Percentiles rank a stretch among this genome's conserved stretches.
Conservation (phyloP, 2,888 invertebrate species). For the Agrilus biguttatus region DNA sequence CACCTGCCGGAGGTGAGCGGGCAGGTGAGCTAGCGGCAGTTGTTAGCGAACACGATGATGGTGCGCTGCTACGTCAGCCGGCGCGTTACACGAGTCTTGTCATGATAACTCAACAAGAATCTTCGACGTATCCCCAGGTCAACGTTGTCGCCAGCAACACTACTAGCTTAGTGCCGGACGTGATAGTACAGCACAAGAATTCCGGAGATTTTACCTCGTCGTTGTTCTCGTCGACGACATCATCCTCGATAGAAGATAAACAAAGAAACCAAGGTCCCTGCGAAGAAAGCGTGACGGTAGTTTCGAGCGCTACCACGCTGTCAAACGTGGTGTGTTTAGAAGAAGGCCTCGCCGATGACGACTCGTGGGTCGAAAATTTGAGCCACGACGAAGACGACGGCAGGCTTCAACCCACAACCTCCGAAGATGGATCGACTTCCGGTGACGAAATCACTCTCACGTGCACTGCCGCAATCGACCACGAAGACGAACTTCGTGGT, state of each 20-base stretch:
- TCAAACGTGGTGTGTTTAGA: conserved; percentile 62
- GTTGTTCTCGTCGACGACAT: conserved; percentile 21
- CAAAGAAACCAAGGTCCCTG: conserved; percentile 17
- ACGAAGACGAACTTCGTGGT: conserved; percentile 70
- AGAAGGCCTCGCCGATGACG: conserved; percentile 79
- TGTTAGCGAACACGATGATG: conserved; percentile 17
- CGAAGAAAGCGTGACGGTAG: conserved; percentile 48
- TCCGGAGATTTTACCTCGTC: conserved; percentile 32
- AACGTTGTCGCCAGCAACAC: conserved; percentile 65
- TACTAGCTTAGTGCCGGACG: conserved; percentile 52
- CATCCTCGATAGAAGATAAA: conserved; percentile 12
- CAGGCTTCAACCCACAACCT: conserved; percentile 44
- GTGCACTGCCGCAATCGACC: conserved; percentile 42
- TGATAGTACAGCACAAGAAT: conserved; percentile 52
- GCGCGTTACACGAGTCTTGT: conserved; percentile 77
- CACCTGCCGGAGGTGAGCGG: conserved; percentile 19
- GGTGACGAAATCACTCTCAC: conserved; percentile 48
- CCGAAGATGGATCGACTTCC: conserved; percentile 53
- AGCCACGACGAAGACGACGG: conserved; percentile 62
- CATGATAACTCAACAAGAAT: conserved; percentile 68
- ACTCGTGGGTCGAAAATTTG: conserved; percentile 83
- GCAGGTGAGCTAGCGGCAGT: conserved; percentile 30
- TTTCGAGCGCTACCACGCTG: conserved; percentile 54
- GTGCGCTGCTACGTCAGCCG: conserved; percentile 29
- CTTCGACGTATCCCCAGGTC: conserved; percentile 40